Evolutionary conservation across 2,797 vertebrate species (phyloP).

Genomic region (Gastrophryne carolinensis): DNA sequence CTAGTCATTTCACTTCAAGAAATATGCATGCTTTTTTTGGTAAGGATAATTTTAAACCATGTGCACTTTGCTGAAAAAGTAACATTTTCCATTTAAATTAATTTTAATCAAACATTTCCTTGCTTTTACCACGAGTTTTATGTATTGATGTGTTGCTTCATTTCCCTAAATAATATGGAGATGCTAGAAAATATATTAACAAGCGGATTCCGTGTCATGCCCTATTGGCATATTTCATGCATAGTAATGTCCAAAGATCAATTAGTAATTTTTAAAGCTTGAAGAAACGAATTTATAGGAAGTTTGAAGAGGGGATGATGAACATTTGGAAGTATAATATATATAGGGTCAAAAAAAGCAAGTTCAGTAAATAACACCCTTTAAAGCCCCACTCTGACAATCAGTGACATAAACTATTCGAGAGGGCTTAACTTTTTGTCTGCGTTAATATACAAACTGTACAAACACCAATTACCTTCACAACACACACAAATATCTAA

Average conservation of each 20-base stretch:
- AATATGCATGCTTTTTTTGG: too few relatives aligned
- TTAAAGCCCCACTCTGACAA: too few relatives aligned
- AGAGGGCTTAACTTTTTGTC: too few relatives aligned
- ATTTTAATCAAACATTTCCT: constrained; percentile 23
- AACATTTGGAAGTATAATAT: constrained; percentile 51
- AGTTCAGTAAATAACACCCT: too few relatives aligned
- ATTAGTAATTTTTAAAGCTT: constrained; percentile 60
- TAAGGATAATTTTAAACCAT: too few relatives aligned
- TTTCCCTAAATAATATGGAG: constrained; percentile 59
- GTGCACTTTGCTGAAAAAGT: background rate
- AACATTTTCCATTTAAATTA: background rate
- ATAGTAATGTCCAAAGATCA: constrained; percentile 59
- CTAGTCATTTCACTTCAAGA: too few relatives aligned
- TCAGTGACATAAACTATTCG: too few relatives aligned
- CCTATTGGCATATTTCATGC: constrained; percentile 54
- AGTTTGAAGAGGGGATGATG: constrained; percentile 58
- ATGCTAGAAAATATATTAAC: constrained; percentile 52
- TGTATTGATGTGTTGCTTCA: constrained; percentile 17
- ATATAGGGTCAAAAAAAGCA: background rate
- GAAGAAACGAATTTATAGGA: constrained; percentile 64
- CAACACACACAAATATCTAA: too few relatives aligned
- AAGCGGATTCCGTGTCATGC: constrained; percentile 55
- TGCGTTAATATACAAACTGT: too few relatives aligned
- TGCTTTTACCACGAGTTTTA: background rate
- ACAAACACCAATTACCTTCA: too few relatives aligned